Percentiles rank a stretch among this genome's conserved stretches.
phyloP scores from a whole-genome alignment of 2,113 vertebrate genomes.

The Rhinoderma darwinii region DNA sequence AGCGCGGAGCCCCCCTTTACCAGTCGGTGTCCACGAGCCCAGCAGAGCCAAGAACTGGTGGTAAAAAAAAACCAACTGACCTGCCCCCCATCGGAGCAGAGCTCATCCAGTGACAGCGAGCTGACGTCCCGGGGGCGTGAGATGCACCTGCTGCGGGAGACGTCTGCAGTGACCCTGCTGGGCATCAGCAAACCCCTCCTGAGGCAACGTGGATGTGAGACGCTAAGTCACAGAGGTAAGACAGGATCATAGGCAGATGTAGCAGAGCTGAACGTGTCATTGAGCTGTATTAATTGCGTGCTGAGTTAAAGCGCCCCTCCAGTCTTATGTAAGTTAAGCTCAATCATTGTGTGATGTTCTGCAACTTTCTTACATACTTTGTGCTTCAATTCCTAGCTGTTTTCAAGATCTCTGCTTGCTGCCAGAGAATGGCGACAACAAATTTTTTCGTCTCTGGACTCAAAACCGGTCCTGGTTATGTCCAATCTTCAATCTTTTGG shows the following conservation, averaged over 20 bases:
- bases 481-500: no score
- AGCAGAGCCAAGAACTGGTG: slow-evolving; percentile 51
- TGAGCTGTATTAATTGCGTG: no score
- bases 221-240: slow-evolving; percentile 74
- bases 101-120: slow-evolving; percentile 72
- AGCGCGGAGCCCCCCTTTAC: not conserved
- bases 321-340: no score
- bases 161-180: slow-evolving; percentile 39
- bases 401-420: no score
- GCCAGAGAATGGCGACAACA: no score
- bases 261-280: not conserved
- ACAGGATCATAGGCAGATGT: not conserved
- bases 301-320: no score
- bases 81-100: slow-evolving; percentile 66
- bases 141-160: slow-evolving; percentile 56
- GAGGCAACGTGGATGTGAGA: slow-evolving; percentile 67
- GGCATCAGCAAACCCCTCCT: slow-evolving; percentile 56
- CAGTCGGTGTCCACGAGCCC: slow-evolving; percentile 5
- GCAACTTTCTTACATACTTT: no score
- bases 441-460: no score
- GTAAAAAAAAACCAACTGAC: slow-evolving; percentile 62
- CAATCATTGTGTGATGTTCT: no score
- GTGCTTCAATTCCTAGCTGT: no score
- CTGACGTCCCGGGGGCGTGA: slow-evolving; percentile 65
- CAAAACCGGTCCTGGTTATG: no score